Percentiles rank a stretch among this genome's conserved stretches.
Evolutionary conservation across 2,113 vertebrate genomes (phyloP).

Genomic region (Haemorhous mexicanus): DNA sequence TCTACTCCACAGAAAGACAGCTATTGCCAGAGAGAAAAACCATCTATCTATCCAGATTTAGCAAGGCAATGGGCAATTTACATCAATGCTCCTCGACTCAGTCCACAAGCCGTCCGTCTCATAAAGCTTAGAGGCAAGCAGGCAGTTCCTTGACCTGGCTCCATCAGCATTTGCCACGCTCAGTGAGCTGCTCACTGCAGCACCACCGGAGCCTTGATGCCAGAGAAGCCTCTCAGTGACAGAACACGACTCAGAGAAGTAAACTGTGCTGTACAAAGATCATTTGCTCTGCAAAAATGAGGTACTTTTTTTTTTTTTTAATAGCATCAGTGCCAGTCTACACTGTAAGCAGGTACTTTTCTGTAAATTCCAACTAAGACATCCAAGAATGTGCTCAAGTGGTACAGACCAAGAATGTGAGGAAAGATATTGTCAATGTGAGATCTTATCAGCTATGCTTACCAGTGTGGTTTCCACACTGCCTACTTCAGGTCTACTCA

Average conservation of each 20-base stretch:
- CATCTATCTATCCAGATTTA: background rate
- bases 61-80: background rate
- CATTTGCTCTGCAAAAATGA: background rate
- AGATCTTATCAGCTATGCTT: background rate
- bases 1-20: background rate
- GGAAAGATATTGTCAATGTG: background rate
- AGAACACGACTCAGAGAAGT: background rate
- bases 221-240: background rate
- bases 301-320: background rate
- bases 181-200: background rate
- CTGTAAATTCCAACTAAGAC: background rate
- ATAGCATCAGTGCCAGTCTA: background rate
- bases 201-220: background rate
- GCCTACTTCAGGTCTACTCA: background rate
- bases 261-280: background rate
- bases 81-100: background rate
- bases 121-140: background rate
- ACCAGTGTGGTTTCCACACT: background rate
- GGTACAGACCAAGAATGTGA: background rate
- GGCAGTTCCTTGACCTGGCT: background rate
- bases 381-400: background rate
- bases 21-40: background rate
- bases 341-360: fast-evolving
- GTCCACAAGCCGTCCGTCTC: fast-evolving
- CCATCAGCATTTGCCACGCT: background rate